phyloP scores from a whole-genome alignment of 2,888 invertebrate species.

The Oegoconia quadripuncta region DNA sequence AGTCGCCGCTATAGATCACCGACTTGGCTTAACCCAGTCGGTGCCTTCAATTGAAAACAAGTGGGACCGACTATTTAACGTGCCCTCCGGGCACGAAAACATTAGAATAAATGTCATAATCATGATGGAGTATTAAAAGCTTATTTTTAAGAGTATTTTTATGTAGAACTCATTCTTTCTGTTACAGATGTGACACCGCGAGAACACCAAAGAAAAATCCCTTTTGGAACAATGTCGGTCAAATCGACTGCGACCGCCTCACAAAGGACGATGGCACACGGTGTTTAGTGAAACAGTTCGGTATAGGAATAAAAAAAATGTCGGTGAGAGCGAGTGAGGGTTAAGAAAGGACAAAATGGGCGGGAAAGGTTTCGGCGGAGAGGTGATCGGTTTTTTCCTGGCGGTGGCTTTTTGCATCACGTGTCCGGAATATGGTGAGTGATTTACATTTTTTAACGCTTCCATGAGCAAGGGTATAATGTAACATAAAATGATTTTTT shows the following conservation, averaged over 20 bases:
- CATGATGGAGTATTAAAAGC: too few species aligned
- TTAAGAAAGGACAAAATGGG: constrained; percentile 70
- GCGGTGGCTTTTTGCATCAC: constrained; percentile 69
- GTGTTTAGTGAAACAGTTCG: constrained; percentile 51
- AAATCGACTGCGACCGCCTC: constrained; percentile 30
- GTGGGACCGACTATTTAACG: too few species aligned
- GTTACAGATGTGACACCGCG: constrained; percentile 54
- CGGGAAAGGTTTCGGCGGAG: constrained; percentile 60
- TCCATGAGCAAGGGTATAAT: too few species aligned
- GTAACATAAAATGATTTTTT: too few species aligned
- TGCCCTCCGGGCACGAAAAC: too few species aligned
- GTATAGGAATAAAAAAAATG: constrained; percentile 63
- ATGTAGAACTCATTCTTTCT: constrained; percentile 12
- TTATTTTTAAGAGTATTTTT: too few species aligned
- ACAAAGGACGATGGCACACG: constrained; percentile 49
- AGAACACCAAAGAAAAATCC: constrained; percentile 24
- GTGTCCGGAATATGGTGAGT: constrained; percentile 73
- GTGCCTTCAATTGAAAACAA: too few species aligned
- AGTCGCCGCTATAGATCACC: too few species aligned
- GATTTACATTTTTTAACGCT: constrained; percentile 13
- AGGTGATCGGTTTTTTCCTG: constrained; percentile 69
- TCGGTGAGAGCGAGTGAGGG: constrained; percentile 67
- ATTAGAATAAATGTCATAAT: too few species aligned
- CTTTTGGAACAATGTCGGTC: constrained; percentile 44
- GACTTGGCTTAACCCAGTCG: too few species aligned